phyloP scores from a whole-genome alignment of 1,140 invertebrate species.

The Marisa cornuarietis region DNA sequence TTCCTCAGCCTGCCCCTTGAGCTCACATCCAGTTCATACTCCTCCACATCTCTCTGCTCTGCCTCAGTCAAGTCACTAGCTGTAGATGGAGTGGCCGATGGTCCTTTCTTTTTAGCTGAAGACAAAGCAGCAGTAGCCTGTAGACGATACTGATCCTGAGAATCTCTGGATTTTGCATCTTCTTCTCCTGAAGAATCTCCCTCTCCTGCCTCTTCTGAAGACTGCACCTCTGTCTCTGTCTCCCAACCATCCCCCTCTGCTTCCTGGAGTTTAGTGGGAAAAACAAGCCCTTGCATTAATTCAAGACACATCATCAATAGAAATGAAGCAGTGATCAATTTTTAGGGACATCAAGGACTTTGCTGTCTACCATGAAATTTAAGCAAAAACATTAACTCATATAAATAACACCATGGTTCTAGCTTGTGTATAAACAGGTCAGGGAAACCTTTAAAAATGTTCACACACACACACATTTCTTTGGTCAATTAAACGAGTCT shows the following conservation, averaged over 20 bases:
- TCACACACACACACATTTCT: too few relatives aligned
- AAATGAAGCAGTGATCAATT: too few relatives aligned
- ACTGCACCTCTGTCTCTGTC: slow-evolving; percentile 24
- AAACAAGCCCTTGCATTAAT: neutral
- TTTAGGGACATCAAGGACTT: too few relatives aligned
- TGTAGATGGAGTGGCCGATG: slow-evolving; percentile 9
- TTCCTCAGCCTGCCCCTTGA: slow-evolving; percentile 57
- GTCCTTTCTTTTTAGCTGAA: neutral
- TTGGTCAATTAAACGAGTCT: too few relatives aligned
- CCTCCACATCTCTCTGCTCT: slow-evolving; percentile 30
- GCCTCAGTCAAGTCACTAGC: slow-evolving; percentile 13
- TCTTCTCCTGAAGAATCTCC: neutral
- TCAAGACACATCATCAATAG: too few relatives aligned
- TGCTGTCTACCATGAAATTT: too few relatives aligned
- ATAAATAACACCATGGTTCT: too few relatives aligned
- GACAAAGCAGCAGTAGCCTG: neutral
- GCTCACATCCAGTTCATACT: slow-evolving; percentile 51
- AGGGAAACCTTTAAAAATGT: too few relatives aligned
- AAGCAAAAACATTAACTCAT: too few relatives aligned
- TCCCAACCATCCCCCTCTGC: slow-evolving; percentile 24
- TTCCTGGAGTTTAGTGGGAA: slow-evolving; percentile 1
- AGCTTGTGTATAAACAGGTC: too few relatives aligned
- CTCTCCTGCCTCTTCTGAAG: neutral
- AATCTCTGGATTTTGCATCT: slow-evolving; percentile 15
- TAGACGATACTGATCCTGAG: neutral